A percentile compares a stretch with the other conserved stretches of the same genome.
Conservation (phyloP, 2,797 vertebrate species). For the Onychomys torridus region DNA sequence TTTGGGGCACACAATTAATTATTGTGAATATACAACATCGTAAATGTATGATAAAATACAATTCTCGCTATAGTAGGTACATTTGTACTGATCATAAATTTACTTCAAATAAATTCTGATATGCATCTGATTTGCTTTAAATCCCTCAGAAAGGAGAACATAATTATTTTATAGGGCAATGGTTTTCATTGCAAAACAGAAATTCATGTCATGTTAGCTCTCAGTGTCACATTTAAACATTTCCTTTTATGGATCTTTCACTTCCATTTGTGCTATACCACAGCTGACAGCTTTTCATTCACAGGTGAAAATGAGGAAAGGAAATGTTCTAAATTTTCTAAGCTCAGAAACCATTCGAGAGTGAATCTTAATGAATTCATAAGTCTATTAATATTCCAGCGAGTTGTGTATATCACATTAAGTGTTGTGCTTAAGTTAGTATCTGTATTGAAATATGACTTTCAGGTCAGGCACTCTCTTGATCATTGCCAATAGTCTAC, state of each 20-base stretch:
- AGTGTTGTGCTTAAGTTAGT: neutral
- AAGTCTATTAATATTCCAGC: conserved; percentile 15
- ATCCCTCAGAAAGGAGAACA: neutral
- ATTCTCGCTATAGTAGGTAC: neutral
- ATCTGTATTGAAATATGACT: neutral
- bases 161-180: neutral
- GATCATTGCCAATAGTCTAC: too few species aligned
- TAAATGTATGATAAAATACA: conserved; percentile 23
- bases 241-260: conserved; percentile 64
- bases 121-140: conserved; percentile 54
- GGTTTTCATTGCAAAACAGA: neutral
- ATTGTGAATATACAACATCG: neutral
- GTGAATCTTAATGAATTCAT: neutral
- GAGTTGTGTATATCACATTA: neutral
- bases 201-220: conserved; percentile 56
- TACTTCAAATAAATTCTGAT: conserved; percentile 33
- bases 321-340: conserved; percentile 46
- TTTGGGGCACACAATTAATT: conserved; percentile 3
- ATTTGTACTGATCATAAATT: conserved; percentile 14
- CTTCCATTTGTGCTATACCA: conserved; percentile 50
- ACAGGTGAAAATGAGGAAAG: conserved; percentile 44
- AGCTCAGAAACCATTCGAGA: conserved; percentile 50
- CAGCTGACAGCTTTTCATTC: conserved; percentile 57
- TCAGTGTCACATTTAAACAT: conserved; percentile 55
- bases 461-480: too few species aligned